These are phyloP conservation scores for Gadus macrocephalus DNA, from an alignment of 2,113 vertebrate species.

Conservation along the genomic window DNA sequence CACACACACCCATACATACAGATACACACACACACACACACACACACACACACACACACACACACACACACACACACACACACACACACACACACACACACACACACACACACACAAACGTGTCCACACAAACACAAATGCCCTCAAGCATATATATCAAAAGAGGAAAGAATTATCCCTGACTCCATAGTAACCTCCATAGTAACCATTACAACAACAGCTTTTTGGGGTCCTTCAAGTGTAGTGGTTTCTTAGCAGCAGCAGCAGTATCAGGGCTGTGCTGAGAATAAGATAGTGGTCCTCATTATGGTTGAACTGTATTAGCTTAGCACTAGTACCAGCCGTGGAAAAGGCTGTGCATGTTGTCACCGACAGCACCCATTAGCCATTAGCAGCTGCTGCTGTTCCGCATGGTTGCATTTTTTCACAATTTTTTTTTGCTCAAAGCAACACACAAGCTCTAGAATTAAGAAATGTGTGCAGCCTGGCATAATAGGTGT, in stretches of 20 bases:
- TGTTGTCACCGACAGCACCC: not conserved
- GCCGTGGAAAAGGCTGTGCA: no score
- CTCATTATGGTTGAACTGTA: slow-evolving; percentile 17
- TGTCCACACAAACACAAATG: not conserved
- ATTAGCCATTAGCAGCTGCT: not conserved
- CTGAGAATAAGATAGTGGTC: no score
- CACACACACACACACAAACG: not conserved
- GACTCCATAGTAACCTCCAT: not conserved
- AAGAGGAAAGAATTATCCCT: not conserved
- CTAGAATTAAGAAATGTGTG: no score
- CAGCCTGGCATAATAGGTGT: no score
- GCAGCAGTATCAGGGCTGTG: slow-evolving; percentile 8
- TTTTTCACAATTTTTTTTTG: no score
- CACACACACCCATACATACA: no score
- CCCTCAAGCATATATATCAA: not conserved
- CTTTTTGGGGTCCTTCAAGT: not conserved
- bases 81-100: no score
- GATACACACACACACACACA: no score
- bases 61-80: no score
- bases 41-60: no score
- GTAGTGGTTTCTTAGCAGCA: slow-evolving; percentile 13
- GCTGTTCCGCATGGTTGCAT: not conserved
- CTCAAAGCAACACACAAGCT: no score
- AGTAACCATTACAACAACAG: slow-evolving; percentile 5
- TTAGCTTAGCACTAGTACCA: not conserved